phyloP scores from a whole-genome alignment of 1,140 invertebrate genomes.

The Drosophila aff. region DNA sequence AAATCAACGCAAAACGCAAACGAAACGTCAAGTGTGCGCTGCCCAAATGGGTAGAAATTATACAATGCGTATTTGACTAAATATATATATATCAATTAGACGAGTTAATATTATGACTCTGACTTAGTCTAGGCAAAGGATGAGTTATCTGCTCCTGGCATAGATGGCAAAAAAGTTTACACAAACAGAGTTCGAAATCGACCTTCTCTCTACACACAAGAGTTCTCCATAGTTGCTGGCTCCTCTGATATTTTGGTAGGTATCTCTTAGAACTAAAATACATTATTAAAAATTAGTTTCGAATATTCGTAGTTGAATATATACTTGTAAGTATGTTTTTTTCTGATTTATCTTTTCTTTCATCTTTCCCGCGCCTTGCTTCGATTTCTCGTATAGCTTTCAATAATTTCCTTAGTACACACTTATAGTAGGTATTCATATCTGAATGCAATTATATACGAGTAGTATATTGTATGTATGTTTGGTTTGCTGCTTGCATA shows the following conservation, averaged over 20 bases:
- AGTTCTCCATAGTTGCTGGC: slow-evolving; percentile 18
- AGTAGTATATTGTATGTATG: slow-evolving; percentile 39
- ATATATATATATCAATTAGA: slow-evolving; percentile 50
- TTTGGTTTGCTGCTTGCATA: slow-evolving; percentile 53
- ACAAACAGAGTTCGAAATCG: slow-evolving; percentile 34
- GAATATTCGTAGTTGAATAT: slow-evolving; percentile 53
- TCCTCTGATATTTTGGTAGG: slow-evolving; percentile 70
- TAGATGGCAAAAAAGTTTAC: slow-evolving; percentile 73
- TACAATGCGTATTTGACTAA: slow-evolving; percentile 48
- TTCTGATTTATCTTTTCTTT: slow-evolving; percentile 1
- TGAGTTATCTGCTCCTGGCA: slow-evolving; percentile 67
- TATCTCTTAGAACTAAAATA: slow-evolving; percentile 68
- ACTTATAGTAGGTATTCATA: slow-evolving; percentile 46
- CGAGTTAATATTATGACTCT: slow-evolving; percentile 76
- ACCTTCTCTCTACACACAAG: slow-evolving; percentile 42
- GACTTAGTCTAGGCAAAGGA: slow-evolving; percentile 73
- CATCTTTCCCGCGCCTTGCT: neutral
- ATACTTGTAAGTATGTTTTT: slow-evolving; percentile 32
- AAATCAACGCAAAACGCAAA: slow-evolving; percentile 62
- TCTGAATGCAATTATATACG: slow-evolving; percentile 16
- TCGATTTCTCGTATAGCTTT: slow-evolving; percentile 25
- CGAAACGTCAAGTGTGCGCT: slow-evolving; percentile 27
- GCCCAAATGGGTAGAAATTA: slow-evolving; percentile 37
- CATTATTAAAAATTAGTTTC: slow-evolving; percentile 69
- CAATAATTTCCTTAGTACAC: slow-evolving; percentile 45